Evolutionary conservation across 92 coral and sea anemone genomes (phyloP), one percentile per base, ranked within the genome.

Genomic region (Paragorgia papillata): DNA sequence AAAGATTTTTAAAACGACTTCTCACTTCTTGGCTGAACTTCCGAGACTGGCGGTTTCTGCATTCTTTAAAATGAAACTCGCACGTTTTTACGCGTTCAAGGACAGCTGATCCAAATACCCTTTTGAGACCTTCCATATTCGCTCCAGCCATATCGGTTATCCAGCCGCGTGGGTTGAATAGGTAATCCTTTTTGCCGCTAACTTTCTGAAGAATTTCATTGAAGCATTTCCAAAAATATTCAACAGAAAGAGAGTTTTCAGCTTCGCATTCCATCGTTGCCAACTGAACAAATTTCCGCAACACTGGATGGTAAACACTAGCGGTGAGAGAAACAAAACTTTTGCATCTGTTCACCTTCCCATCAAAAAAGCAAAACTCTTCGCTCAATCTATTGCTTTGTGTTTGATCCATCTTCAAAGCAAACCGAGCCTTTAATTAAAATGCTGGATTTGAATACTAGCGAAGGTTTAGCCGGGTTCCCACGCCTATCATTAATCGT

Each of bases 1-100:
- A 83, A 46, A 83, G 54, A 69, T 69, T 66, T 66, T 81, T 81
- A 26, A 77, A 77, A 17, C 44, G 32, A 24, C 65, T 46, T 75
- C 82, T 75, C 32, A 30, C 82, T 39, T 64, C 80, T n/a, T 69
- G 70, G 27, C 50, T 73, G 46, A 84, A 63, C 66, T 78, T 78
- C 39, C 82, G 62, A 24, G 85, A 85, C 68, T 85, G 88, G 48
- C 78, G 67, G 46, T 85, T 85, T 49, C 81, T 51, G 49, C 84
- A 86, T 41, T 81, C 83, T 69, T 82, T 76, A 51, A 86, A 86
- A 73, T 76, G 83, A 55, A 82, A 86, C 66, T 82, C 80, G 66
- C 87, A 86, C 35, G 90, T 56, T 57, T 80, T 86, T 41, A 86
- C 48, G 29, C 73, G 80, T 4, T 76, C 73, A 55, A 76, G 40